Evolutionary conservation across 2,797 vertebrate genomes (phyloP), one percentile per base, ranked within the genome.

Genomic region (Salarias fasciatus): DNA sequence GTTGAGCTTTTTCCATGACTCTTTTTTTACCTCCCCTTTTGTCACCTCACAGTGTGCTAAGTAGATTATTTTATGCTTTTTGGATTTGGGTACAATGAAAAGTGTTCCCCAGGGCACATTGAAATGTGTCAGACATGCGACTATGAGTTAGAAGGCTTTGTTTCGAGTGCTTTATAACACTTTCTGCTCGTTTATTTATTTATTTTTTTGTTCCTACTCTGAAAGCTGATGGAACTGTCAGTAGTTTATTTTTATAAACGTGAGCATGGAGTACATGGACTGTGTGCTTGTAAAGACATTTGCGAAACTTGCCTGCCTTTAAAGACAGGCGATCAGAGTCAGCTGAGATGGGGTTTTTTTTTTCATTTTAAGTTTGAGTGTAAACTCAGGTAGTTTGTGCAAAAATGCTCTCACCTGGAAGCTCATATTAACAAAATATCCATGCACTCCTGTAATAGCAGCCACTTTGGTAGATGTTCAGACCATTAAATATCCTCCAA

Each of bases 161-260:
- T 52, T 86, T 74, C 53, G 55, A 69, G 72, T 71, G 6, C 44
- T 49, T 71, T 46, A 41, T 35, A n/a, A 50, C 49, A 43, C 58
- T 68, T 74, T 67, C n/a, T 82, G 33, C 36, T 24, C 11, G n/a
- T n/a, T n/a, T n/a, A n/a, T n/a, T 3, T 11, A 69, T 60, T 84
- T 81, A 60, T 75, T 87, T 68, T 35, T 79, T 53, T 33, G 35
- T 75, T 67, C 47, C 1, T 47, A 14, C 59, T 54, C 47, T 63
- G 33, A 81, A 77, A 43, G 56, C 48, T 63, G 82, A 69, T 51
- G 24, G 5, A 63, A 60, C 50, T 66, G 48, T 75, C 66, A 8
- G 8, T 53, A 53, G 50, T 79, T 84, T 86, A 69, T 84, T 84
- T 83, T 68, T 31, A 62, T 60, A 43, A 72, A 59, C 41, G 51